Conservation (phyloP, 2,797 vertebrate genomes). For the Sternotherus odoratus region DNA sequence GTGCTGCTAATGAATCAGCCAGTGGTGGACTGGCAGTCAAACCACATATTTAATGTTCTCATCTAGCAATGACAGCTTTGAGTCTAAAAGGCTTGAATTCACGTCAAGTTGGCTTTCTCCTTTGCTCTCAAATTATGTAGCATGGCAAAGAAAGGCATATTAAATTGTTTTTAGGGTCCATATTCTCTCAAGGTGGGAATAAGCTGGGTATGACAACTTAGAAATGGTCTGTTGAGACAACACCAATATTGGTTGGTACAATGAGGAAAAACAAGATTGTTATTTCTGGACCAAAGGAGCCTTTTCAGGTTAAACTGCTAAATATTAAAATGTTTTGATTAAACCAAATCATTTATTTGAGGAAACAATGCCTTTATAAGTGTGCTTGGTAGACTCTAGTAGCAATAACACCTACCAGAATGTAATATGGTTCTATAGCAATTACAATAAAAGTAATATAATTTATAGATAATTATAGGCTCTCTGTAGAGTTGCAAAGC, state of each 20-base stretch:
- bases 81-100: not conserved
- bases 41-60: conserved; percentile 9
- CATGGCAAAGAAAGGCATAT: not conserved
- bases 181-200: conserved; percentile 60
- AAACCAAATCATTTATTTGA: conserved; percentile 29
- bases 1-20: not conserved
- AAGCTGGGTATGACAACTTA: conserved; percentile 50
- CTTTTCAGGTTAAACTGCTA: conserved; percentile 56
- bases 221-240: conserved; percentile 15
- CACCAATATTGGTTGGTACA: conserved; percentile 27
- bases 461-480: conserved; percentile 53
- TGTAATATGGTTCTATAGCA: conserved; percentile 53
- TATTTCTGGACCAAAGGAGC: conserved; percentile 55
- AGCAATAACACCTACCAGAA: conserved; percentile 9
- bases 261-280: conserved; percentile 50
- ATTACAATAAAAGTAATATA: conserved; percentile 29
- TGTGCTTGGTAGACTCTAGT: conserved; percentile 31
- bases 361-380: conserved; percentile 3
- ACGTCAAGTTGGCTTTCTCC: conserved; percentile 1
- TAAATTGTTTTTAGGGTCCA: conserved; percentile 28
- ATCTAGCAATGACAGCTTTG: conserved; percentile 9
- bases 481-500: conserved; percentile 41
- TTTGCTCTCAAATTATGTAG: not conserved
- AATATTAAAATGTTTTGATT: conserved; percentile 55
- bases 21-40: not conserved